A percentile compares a stretch with the other conserved stretches of the same genome.
Evolutionary conservation across 2,113 vertebrate genomes (phyloP).

Genomic region (Heterochromis multidens): DNA sequence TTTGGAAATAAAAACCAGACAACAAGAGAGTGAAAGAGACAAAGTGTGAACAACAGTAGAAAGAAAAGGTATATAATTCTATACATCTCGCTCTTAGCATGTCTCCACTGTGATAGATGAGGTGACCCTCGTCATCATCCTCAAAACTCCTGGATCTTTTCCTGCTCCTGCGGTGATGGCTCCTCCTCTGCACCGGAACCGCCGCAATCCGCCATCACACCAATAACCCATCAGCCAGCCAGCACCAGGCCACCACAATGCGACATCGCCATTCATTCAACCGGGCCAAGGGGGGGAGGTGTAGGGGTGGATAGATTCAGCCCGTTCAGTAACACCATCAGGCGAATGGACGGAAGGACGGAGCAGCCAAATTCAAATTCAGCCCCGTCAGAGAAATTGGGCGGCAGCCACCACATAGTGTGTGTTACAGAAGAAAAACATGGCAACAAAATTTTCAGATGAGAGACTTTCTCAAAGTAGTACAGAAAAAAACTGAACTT

Average conservation of each 20-base stretch:
- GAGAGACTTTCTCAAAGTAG: constrained; percentile 87
- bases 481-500: constrained; percentile 83
- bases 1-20: constrained; percentile 68
- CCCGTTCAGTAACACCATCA: constrained; percentile 90
- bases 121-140: constrained; percentile 98
- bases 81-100: constrained; percentile 95
- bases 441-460: constrained; percentile 99
- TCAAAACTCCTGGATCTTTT: constrained; percentile 94
- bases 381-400: constrained; percentile 95
- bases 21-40: constrained; percentile 76
- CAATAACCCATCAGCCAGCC: constrained; percentile 77
- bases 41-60: constrained; percentile 75
- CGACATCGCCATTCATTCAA: constrained; percentile 85
- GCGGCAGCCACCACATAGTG: constrained; percentile 92
- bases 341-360: constrained; percentile 72
- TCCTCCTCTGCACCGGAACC: constrained; percentile 85
- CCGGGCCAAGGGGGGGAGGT: constrained; percentile 79
- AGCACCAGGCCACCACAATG: constrained; percentile 87
- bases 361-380: constrained; percentile 99
- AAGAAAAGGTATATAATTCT: constrained; percentile 88
- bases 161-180: constrained; percentile 81
- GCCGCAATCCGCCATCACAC: constrained; percentile 81
- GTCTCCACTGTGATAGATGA: constrained; percentile 99
- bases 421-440: constrained; percentile 99
- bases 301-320: constrained; percentile 83